Evolutionary conservation across 2,113 vertebrate genomes (phyloP).

Genomic region (Phocoena phocoena): DNA sequence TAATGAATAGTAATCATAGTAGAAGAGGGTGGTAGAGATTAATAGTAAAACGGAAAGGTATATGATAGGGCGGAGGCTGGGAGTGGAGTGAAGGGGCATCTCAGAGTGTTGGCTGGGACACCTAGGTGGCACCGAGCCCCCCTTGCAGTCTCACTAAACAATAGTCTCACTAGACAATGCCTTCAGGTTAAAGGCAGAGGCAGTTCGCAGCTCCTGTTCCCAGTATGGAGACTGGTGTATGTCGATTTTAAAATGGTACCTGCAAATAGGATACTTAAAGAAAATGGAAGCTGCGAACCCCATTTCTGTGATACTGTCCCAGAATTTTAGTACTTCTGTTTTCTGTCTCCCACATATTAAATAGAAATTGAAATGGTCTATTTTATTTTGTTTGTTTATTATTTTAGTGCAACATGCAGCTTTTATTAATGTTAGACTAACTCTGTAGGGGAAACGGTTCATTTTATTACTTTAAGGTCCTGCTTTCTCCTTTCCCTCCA

Average conservation of each 20-base stretch:
- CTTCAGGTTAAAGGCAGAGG: not conserved
- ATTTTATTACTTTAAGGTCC: slow-evolving; percentile 55
- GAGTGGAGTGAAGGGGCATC: not conserved
- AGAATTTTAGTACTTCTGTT: not conserved
- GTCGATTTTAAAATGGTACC: not conserved
- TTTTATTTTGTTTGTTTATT: not conserved
- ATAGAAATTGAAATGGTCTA: not conserved
- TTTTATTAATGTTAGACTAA: slow-evolving; percentile 69
- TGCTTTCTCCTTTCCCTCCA: slow-evolving; percentile 5
- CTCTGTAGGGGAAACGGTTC: slow-evolving; percentile 50
- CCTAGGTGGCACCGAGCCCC: not conserved
- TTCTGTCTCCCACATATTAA: not conserved
- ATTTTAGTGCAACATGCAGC: slow-evolving; percentile 23
- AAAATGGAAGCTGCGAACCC: not conserved
- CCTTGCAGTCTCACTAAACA: not conserved
- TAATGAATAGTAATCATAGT: not conserved
- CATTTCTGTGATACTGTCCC: not conserved
- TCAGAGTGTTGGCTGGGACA: no score
- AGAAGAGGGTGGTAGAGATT: not conserved
- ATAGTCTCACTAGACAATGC: not conserved
- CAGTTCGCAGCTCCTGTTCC: not conserved
- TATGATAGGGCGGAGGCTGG: not conserved
- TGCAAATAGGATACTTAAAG: not conserved
- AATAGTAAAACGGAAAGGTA: not conserved
- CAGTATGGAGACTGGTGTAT: not conserved